Conservation (phyloP, 2,888 invertebrate species). For the Tipula confusa region DNA sequence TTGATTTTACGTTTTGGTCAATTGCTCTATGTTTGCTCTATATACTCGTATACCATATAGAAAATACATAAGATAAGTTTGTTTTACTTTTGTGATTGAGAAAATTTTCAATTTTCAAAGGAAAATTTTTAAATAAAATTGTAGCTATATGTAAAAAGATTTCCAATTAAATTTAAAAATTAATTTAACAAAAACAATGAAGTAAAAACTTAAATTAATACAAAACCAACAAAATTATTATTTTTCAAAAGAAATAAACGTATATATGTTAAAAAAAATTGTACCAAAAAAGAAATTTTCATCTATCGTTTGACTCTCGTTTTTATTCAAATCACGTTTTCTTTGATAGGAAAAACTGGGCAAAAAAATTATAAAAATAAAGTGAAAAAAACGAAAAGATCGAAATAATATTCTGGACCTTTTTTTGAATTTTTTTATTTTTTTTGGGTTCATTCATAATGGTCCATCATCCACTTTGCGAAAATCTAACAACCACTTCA, state of each 20-base stretch:
- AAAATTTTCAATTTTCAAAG: not conserved
- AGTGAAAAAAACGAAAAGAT: slow-evolving; percentile 17
- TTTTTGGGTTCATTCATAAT: not conserved
- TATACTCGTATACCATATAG: too few species aligned
- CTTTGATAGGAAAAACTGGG: slow-evolving; percentile 12
- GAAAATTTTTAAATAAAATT: not conserved
- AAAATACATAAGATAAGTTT: not conserved
- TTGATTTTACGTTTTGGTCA: not conserved
- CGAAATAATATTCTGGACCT: slow-evolving; percentile 20
- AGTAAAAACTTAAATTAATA: not conserved
- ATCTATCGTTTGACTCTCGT: not conserved
- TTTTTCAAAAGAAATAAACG: not conserved
- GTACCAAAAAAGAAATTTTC: not conserved
- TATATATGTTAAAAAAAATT: too few species aligned
- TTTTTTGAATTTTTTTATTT: not conserved
- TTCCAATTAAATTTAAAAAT: not conserved
- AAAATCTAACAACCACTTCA: slow-evolving; percentile 3
- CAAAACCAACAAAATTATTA: not conserved
- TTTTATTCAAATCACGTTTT: slow-evolving; percentile 12
- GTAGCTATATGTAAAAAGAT: not conserved
- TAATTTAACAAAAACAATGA: not conserved
- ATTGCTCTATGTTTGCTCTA: too few species aligned
- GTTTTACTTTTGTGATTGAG: not conserved
- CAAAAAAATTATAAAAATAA: slow-evolving; percentile 4
- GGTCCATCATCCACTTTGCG: slow-evolving; percentile 12